A percentile compares a stretch with the other conserved stretches of the same genome.
Conservation (phyloP, 2,113 vertebrate species). For the Macquaria australasica region DNA sequence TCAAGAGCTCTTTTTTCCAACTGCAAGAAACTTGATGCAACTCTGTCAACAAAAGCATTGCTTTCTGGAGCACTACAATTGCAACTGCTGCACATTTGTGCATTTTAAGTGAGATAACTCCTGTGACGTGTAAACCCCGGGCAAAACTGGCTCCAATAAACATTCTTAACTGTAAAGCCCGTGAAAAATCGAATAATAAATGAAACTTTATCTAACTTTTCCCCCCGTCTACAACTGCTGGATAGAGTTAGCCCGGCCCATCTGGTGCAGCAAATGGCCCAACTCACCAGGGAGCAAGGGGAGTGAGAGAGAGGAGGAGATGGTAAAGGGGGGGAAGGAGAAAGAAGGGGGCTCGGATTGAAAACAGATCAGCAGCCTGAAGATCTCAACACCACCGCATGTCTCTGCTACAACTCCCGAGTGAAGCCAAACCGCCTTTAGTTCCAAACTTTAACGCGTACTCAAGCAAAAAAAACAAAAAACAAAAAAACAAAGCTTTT, state of each 20-base stretch:
- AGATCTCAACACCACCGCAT: constrained; percentile 79
- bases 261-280: constrained; percentile 85
- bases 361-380: constrained; percentile 84
- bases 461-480: background rate
- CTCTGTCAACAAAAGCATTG: background rate
- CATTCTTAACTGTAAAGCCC: constrained; percentile 16
- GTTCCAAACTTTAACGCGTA: constrained; percentile 37
- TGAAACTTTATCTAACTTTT: constrained; percentile 76
- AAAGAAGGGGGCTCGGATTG: constrained; percentile 73
- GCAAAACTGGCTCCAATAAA: background rate
- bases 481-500: constrained; percentile 18
- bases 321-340: constrained; percentile 32
- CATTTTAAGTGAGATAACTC: background rate
- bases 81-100: background rate
- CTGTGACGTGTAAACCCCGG: background rate
- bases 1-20: background rate
- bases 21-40: background rate
- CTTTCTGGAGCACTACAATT: background rate
- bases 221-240: constrained; percentile 55
- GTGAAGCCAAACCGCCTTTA: constrained; percentile 52
- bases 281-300: constrained; percentile 76
- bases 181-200: constrained; percentile 65
- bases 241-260: constrained; percentile 81
- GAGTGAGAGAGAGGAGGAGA: constrained; percentile 60
- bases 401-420: constrained; percentile 68